Conservation (phyloP, 2,797 vertebrate species). For the Pelodytes ibericus region DNA sequence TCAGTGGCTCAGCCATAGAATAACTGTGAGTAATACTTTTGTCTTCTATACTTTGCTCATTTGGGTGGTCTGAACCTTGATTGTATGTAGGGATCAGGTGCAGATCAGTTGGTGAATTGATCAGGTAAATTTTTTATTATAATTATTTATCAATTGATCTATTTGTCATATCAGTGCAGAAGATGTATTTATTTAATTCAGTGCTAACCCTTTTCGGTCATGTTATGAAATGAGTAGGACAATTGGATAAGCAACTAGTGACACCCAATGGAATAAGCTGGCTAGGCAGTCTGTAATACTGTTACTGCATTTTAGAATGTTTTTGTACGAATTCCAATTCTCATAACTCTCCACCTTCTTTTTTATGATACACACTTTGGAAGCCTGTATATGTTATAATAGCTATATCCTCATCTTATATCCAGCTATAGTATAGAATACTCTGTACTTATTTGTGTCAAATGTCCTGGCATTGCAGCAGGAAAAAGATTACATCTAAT, state of each 20-base stretch:
- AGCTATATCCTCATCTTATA: too few species aligned
- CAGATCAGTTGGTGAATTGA: background rate
- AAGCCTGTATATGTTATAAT: too few species aligned
- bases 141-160: background rate
- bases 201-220: too few species aligned
- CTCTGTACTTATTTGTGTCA: too few species aligned
- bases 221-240: background rate
- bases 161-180: background rate
- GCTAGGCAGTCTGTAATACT: background rate
- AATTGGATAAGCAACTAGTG: background rate
- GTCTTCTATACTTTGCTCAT: background rate
- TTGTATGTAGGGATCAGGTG: background rate
- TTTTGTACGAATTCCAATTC: too few species aligned
- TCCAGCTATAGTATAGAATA: too few species aligned
- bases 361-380: too few species aligned
- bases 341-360: too few species aligned
- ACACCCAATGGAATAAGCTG: background rate
- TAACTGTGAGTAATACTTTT: constrained; percentile 38
- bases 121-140: background rate
- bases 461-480: too few species aligned
- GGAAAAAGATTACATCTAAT: too few species aligned
- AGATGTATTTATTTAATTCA: background rate
- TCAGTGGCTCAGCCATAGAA: constrained; percentile 36
- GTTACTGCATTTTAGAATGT: too few species aligned
- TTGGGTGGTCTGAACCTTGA: background rate